A percentile compares a stretch with the other conserved stretches of the same genome.
Evolutionary conservation across 2,113 vertebrate genomes (phyloP).

Genomic region (Promerops cafer): DNA sequence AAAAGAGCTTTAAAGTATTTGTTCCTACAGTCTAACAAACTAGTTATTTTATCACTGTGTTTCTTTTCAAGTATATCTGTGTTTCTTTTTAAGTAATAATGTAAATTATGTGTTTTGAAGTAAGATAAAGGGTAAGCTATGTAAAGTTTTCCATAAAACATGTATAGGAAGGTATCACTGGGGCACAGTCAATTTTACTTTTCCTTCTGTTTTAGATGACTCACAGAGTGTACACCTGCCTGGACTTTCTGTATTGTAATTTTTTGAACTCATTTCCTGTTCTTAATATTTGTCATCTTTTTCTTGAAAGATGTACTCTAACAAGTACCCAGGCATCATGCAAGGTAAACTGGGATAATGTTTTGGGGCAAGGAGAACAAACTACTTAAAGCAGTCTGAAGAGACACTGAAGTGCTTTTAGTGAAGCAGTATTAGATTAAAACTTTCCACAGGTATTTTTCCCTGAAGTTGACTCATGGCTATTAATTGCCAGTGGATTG

Average conservation of each 20-base stretch:
- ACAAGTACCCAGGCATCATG: not conserved
- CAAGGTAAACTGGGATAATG: not conserved
- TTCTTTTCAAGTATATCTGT: not conserved
- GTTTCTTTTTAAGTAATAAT: not conserved
- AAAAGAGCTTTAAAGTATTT: slow-evolving; percentile 10
- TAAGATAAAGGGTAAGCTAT: not conserved
- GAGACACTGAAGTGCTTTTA: not conserved
- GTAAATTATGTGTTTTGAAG: not conserved
- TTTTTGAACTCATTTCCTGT: not conserved
- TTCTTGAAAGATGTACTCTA: not conserved
- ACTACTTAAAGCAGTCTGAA: not conserved
- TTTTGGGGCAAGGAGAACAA: not conserved
- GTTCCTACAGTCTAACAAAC: not conserved
- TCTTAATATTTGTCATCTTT: not conserved
- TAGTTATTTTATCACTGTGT: not conserved
- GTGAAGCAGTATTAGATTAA: not conserved
- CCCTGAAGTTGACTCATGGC: not conserved
- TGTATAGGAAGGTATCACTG: not conserved
- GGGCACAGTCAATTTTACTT: not conserved
- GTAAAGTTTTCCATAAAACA: not conserved
- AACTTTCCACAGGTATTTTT: not conserved
- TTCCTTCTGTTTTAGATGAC: not conserved
- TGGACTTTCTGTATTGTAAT: not conserved
- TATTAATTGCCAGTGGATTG: not conserved
- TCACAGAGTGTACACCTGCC: not conserved